These are phyloP conservation scores for Myotis lucifugus DNA, from an alignment of 2,113 vertebrate species.

Conservation along the genomic window DNA sequence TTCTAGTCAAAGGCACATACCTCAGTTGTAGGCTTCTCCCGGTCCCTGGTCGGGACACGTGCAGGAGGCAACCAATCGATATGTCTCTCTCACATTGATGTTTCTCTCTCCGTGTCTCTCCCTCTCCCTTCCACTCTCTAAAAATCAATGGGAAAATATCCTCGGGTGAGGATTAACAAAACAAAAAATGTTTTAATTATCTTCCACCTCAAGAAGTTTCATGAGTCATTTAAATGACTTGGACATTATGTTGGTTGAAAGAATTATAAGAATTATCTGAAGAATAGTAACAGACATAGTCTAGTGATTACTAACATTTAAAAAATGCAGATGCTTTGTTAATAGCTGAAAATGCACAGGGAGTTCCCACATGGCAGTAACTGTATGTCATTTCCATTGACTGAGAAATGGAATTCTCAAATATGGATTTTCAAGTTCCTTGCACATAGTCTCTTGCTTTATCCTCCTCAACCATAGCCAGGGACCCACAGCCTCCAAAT, in stretches of 20 bases:
- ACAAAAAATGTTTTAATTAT: not conserved
- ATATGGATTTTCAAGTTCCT: not conserved
- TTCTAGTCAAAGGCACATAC: too few species aligned
- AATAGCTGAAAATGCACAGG: not conserved
- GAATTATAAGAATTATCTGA: slow-evolving; percentile 42
- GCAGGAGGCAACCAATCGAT: too few species aligned
- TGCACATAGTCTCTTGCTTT: not conserved
- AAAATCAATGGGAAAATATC: too few species aligned
- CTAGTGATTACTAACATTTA: not conserved
- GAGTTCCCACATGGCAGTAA: not conserved
- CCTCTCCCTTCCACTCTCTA: too few species aligned
- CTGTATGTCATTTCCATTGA: not conserved
- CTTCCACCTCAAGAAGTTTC: not conserved
- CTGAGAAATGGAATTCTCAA: not conserved
- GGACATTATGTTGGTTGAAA: not conserved
- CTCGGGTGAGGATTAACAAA: too few species aligned
- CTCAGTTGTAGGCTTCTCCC: too few species aligned
- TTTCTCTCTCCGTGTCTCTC: too few species aligned
- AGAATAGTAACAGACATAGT: not conserved
- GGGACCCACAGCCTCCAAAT: not conserved
- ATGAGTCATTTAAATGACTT: not conserved
- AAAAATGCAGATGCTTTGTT: not conserved
- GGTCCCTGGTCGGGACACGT: too few species aligned
- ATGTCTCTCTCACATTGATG: too few species aligned
- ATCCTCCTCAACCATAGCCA: not conserved